Evolutionary conservation across 92 coral and sea anemone species (phyloP).

Genomic region (Porites lobata): DNA sequence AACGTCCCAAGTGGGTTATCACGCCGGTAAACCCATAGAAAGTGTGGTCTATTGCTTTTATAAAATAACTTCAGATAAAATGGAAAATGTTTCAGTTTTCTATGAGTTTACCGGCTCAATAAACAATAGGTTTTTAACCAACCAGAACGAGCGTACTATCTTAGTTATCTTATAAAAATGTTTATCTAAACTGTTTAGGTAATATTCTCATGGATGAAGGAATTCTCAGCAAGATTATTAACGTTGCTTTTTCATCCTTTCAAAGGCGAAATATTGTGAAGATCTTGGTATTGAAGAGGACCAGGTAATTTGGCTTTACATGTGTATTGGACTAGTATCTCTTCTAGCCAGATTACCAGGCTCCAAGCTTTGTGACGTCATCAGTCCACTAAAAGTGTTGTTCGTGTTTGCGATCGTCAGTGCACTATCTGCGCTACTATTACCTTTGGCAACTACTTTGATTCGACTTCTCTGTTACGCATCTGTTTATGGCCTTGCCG

Average conservation of each 20-base stretch:
- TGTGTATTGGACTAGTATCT: slow-evolving; percentile 43
- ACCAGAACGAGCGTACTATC: too few relatives aligned
- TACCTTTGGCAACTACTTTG: slow-evolving; percentile 47
- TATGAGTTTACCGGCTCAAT: too few relatives aligned
- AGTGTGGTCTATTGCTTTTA: too few relatives aligned
- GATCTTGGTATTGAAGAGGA: slow-evolving; percentile 40
- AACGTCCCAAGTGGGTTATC: too few relatives aligned
- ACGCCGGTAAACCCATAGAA: too few relatives aligned
- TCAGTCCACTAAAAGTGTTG: slow-evolving; percentile 17
- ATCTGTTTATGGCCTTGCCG: slow-evolving; percentile 48
- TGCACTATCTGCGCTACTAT: slow-evolving; percentile 29
- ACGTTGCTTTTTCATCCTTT: neutral
- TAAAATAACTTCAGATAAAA: too few relatives aligned
- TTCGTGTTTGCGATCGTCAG: neutral
- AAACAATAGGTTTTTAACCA: too few relatives aligned
- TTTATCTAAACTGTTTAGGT: neutral
- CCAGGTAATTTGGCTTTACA: slow-evolving; percentile 45
- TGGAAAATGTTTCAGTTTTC: too few relatives aligned
- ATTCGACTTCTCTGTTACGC: slow-evolving; percentile 24
- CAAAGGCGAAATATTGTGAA: slow-evolving; percentile 44
- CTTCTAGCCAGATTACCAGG: slow-evolving; percentile 48
- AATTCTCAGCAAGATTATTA: neutral
- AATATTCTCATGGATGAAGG: neutral
- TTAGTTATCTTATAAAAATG: too few relatives aligned
- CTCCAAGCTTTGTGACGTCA: slow-evolving; percentile 47